phyloP scores from a whole-genome alignment of 1,140 invertebrate genomes.

The Condylostylus longicornis region DNA sequence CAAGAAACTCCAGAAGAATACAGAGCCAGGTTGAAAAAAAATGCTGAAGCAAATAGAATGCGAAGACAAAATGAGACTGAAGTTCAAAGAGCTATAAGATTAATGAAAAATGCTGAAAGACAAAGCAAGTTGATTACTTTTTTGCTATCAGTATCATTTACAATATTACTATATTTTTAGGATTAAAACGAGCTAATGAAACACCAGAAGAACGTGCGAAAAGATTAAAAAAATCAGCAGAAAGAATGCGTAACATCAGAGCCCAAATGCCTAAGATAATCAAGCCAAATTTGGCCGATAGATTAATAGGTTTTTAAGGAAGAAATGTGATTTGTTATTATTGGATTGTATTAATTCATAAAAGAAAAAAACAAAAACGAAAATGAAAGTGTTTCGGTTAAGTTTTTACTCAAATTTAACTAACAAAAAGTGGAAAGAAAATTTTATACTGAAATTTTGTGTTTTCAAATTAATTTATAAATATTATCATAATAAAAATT shows the following conservation, averaged over 20 bases:
- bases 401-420: too few species aligned
- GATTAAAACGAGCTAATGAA: constrained; percentile 14
- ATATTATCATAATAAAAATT: too few species aligned
- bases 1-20: constrained; percentile 29
- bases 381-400: too few species aligned
- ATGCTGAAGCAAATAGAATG: constrained; percentile 29
- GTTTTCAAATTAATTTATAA: too few species aligned
- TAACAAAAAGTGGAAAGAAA: too few species aligned
- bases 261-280: not conserved
- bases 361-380: too few species aligned
- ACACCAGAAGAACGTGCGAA: constrained; percentile 25
- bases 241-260: not conserved
- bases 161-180: not conserved
- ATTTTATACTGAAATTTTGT: too few species aligned
- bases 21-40: constrained; percentile 26
- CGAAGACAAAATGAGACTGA: constrained; percentile 30
- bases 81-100: constrained; percentile 33
- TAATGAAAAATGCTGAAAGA: constrained; percentile 31
- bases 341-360: too few species aligned
- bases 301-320: not conserved
- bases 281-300: not conserved
- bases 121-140: too few species aligned
- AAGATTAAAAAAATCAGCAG: constrained; percentile 16
- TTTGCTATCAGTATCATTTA: too few species aligned
- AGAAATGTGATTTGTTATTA: not conserved